Base-by-base conservation (phyloP, 1,140 invertebrate genomes). In the Aleiodes sp. region DNA sequence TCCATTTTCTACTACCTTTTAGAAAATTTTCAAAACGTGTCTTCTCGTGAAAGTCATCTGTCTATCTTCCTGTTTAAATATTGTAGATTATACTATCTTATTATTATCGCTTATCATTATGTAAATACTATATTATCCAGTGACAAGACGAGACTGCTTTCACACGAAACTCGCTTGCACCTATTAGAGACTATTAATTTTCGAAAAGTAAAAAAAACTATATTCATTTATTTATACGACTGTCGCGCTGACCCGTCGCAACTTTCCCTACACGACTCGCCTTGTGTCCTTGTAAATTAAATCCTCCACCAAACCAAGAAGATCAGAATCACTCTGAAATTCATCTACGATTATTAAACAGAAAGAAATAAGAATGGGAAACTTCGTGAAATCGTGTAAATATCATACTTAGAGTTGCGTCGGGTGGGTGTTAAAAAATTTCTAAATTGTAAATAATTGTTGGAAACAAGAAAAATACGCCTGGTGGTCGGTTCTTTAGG, bases 401-500 rank as follows among this genome's bases (percentile, higher is more conserved):
- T 8, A 10, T 4, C 4, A 21, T 9, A 28, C 52, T 2, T 52
- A 4, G 28, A 29, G 26, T 59, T 59, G 56, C 26, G 28, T 14
- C 28, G 28, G 29, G 16, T 57, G 3, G 2, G 28, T 52, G 19
- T 10, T 29, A 29, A 14, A 4, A 56, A 65, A 39, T 59, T 10
- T 14, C 31, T 24, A 52, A n/a, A n/a, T 24, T 57, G 52, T 35
- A 37, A 39, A 37, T 29, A 67, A 4, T 35, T 16, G 16, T n/a
- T n/a, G n/a, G n/a, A n/a, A 43, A 37, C 24, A 62, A 56, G 52
- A 63, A 57, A 59, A n/a, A 66, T 43, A 65, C 76, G 72, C 78
- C 79, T 80, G 83, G 83, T 84, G 82, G 41, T 84, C 80, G 83
- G 83, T 79, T 84, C 76, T 85, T 87, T 92, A 96, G 94, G 92